Evolutionary conservation across 2,113 vertebrate species (phyloP).

Genomic region (Motacilla tschutschensis): DNA sequence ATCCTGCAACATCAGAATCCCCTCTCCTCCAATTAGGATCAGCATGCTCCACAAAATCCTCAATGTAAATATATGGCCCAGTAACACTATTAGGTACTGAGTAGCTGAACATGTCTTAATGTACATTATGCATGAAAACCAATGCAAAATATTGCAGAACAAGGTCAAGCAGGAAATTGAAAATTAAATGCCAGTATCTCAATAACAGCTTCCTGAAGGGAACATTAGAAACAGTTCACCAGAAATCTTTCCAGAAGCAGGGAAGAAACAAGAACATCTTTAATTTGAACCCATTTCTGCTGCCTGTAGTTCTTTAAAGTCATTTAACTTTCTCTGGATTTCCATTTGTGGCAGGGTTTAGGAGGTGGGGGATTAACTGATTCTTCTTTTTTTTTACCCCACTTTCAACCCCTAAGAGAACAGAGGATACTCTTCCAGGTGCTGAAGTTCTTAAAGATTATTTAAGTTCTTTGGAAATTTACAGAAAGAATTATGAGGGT

Average conservation of each 20-base stretch:
- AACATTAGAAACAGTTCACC: not conserved
- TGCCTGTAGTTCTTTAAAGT: not conserved
- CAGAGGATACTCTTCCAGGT: not conserved
- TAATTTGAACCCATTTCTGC: not conserved
- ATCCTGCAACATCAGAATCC: not conserved
- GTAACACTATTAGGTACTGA: not conserved
- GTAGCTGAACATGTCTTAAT: not conserved
- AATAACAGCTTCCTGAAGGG: constrained; percentile 29
- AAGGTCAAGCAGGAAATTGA: constrained; percentile 30
- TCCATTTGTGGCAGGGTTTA: not conserved
- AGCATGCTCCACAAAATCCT: not conserved
- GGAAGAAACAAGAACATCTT: not conserved
- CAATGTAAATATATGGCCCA: not conserved
- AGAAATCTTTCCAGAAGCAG: not conserved
- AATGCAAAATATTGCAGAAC: not conserved
- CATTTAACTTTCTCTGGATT: not conserved
- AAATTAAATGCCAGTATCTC: constrained; percentile 21
- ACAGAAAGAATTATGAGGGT: not conserved
- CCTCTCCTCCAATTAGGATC: not conserved
- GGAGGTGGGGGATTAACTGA: not conserved
- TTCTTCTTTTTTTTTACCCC: not conserved
- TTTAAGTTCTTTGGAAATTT: not conserved
- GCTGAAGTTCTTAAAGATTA: not conserved
- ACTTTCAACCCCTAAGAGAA: not conserved
- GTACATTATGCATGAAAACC: not conserved